A percentile compares a stretch with the other conserved stretches of the same genome.
Conservation (phyloP, 2,797 vertebrate genomes). For the Darevskia nairensis region DNA sequence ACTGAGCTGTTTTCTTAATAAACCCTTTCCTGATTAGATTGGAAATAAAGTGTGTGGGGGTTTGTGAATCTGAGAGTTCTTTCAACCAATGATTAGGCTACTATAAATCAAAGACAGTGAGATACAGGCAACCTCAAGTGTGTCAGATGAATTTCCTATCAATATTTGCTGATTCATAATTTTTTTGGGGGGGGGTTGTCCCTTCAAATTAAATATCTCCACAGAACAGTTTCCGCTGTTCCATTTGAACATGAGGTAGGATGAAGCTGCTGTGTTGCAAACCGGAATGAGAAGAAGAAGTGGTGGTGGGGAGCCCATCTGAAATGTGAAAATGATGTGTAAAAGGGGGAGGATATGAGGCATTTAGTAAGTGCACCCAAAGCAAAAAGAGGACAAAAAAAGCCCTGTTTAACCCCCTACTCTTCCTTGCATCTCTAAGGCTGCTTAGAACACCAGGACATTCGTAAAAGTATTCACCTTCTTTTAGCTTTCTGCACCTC, state of each 20-base stretch:
- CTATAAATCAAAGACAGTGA: not conserved
- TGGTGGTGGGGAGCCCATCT: conserved; percentile 35
- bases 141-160: conserved; percentile 46
- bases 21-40: conserved; percentile 1
- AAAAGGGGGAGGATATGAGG: not conserved
- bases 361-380: not conserved
- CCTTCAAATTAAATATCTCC: conserved; percentile 24
- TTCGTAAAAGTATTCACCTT: not conserved
- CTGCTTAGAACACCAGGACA: not conserved
- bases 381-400: conserved; percentile 30
- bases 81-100: not conserved
- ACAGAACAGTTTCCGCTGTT: conserved; percentile 64
- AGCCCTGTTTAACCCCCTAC: conserved; percentile 53
- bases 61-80: conserved; percentile 23
- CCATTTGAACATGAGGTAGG: conserved; percentile 48
- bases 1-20: conserved; percentile 28
- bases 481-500: not conserved
- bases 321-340: conserved; percentile 62
- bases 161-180: conserved; percentile 29
- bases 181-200: too few species aligned
- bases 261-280: conserved; percentile 18
- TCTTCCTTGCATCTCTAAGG: conserved; percentile 20
- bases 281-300: conserved; percentile 45
- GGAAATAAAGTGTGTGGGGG: not conserved
- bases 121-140: conserved; percentile 12